Percentiles rank a stretch among this genome's conserved stretches.
phyloP scores from a whole-genome alignment of 1,140 invertebrate species.

The Euschistus heros region DNA sequence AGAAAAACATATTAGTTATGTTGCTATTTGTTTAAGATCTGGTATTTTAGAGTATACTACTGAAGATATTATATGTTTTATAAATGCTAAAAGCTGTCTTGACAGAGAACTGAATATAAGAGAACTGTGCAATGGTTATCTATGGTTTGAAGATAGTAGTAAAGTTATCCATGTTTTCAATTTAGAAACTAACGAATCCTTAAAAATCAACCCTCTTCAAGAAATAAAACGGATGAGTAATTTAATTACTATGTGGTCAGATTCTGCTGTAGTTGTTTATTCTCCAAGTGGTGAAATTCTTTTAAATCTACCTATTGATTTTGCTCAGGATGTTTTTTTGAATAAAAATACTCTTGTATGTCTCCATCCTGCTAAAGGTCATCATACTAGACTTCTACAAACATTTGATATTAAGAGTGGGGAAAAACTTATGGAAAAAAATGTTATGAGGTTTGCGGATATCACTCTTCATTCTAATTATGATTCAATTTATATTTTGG shows the following conservation, averaged over 20 bases:
- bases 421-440: conserved; percentile 10
- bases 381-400: not conserved
- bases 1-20: not conserved
- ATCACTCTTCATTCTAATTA: conserved; percentile 2
- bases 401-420: conserved; percentile 4
- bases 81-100: conserved; percentile 1
- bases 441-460: conserved; percentile 8
- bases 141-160: not conserved
- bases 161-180: not conserved
- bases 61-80: not conserved
- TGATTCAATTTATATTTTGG: conserved; percentile 5
- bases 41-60: not conserved
- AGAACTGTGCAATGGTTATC: not conserved
- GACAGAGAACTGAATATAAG: not conserved
- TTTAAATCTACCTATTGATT: not conserved
- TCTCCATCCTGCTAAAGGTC: not conserved
- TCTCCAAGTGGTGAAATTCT: not conserved
- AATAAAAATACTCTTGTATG: conserved; percentile 6
- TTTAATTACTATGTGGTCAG: not conserved
- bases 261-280: not conserved
- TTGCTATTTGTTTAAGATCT: not conserved
- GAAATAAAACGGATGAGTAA: not conserved
- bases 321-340: conserved; percentile 1
- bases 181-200: not conserved
- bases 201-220: not conserved